Evolutionary conservation across 2,888 invertebrate genomes (phyloP).

Genomic region (Lepetodrilus schrolli): DNA sequence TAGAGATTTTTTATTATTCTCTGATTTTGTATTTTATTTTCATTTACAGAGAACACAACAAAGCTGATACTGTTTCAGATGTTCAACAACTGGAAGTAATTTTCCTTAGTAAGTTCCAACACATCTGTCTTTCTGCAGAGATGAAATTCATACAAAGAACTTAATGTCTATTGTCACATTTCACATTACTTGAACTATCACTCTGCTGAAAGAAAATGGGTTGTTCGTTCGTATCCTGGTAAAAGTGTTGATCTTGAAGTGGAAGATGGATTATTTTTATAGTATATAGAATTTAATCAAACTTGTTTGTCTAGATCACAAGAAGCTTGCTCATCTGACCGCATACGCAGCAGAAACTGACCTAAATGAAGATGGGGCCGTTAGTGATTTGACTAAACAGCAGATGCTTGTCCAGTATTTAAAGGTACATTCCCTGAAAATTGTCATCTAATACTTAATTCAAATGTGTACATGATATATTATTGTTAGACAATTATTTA

Average conservation of each 20-base stretch:
- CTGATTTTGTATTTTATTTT: too few species aligned
- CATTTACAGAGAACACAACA: neutral
- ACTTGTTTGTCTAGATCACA: conserved; percentile 14
- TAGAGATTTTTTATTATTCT: too few species aligned
- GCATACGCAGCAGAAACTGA: conserved; percentile 25
- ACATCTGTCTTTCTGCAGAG: too few species aligned
- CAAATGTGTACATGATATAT: neutral
- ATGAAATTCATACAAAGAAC: too few species aligned
- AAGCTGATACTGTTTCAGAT: conserved; percentile 14
- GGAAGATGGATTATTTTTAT: neutral
- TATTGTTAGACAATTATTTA: neutral
- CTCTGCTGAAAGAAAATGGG: too few species aligned
- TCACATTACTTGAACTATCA: too few species aligned
- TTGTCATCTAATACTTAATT: neutral
- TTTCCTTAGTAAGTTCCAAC: conserved; percentile 44
- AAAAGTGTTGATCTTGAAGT: too few species aligned
- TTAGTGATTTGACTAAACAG: conserved; percentile 73
- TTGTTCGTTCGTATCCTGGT: too few species aligned
- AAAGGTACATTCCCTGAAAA: conserved; percentile 75
- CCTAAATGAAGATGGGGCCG: conserved; percentile 42
- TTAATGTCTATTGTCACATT: too few species aligned
- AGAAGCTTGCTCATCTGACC: conserved; percentile 33
- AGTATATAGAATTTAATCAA: neutral
- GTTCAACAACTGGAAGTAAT: conserved; percentile 35
- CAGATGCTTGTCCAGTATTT: conserved; percentile 81